A percentile compares a stretch with the other conserved stretches of the same genome.
phyloP scores from a whole-genome alignment of 2,888 invertebrate genomes.

The Pristionchus maxplancki region DNA sequence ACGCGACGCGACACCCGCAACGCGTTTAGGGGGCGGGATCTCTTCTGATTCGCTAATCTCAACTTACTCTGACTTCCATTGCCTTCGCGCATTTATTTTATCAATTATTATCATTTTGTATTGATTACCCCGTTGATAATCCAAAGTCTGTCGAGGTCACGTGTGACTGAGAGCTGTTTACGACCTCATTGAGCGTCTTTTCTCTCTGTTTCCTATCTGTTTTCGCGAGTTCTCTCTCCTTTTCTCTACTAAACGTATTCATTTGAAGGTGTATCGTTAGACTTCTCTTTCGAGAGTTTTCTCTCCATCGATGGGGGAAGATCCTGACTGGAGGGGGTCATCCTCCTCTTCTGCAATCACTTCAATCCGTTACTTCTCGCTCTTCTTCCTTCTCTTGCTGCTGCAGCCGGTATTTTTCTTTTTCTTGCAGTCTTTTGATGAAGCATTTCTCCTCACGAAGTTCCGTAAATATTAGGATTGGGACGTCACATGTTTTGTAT shows the following conservation, averaged over 20 bases:
- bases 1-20: conserved; percentile 16
- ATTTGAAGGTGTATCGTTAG: neutral
- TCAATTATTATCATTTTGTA: neutral
- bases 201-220: neutral
- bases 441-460: neutral
- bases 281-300: neutral
- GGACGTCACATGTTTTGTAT: neutral
- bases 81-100: neutral
- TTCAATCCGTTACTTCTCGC: neutral
- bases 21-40: neutral
- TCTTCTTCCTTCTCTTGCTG: neutral
- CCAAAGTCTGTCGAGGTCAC: neutral
- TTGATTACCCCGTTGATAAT: neutral
- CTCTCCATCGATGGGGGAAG: conserved; percentile 32
- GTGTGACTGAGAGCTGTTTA: neutral
- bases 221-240: neutral
- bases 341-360: neutral
- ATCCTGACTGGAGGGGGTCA: conserved; percentile 27
- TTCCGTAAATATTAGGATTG: neutral
- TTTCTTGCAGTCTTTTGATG: neutral
- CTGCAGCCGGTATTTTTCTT: neutral
- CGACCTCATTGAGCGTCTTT: neutral
- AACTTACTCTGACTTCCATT: neutral
- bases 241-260: neutral
- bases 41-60: conserved; percentile 46